Percentiles rank a stretch among this genome's conserved stretches.
These are phyloP conservation scores for Sesamia inferens DNA, from an alignment of 2,888 invertebrate species.

Conservation along the genomic window DNA sequence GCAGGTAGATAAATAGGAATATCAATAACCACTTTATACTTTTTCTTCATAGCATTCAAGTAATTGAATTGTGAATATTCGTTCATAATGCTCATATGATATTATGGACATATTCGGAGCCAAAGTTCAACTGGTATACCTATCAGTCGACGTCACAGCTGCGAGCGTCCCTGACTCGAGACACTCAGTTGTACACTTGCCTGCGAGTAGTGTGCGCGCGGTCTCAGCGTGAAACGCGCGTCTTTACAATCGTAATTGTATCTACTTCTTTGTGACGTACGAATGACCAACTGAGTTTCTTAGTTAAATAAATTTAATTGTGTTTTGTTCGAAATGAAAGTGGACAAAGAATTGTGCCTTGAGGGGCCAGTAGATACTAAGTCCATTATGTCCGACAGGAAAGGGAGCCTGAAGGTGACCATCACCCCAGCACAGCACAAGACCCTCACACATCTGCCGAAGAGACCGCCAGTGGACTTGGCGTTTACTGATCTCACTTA, in stretches of 20 bases:
- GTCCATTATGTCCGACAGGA: conserved; percentile 90
- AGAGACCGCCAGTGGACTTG: conserved; percentile 97
- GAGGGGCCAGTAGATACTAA: conserved; percentile 83
- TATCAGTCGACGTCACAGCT: conserved; percentile 69
- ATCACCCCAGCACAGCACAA: conserved; percentile 94
- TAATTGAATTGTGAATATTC: conserved; percentile 32
- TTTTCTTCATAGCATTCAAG: conserved; percentile 26
- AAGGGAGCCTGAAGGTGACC: conserved; percentile 92
- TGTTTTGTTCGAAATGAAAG: conserved; percentile 80
- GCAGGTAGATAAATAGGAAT: conserved; percentile 1
- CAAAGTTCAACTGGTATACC: conserved; percentile 70
- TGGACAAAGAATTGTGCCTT: conserved; percentile 82
- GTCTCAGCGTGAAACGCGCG: conserved; percentile 72
- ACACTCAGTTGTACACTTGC: conserved; percentile 53
- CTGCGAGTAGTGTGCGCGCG: conserved; percentile 75
- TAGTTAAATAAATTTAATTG: conserved; percentile 65
- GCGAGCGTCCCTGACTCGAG: conserved; percentile 59
- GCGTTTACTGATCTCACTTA: conserved; percentile 97
- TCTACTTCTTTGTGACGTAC: conserved; percentile 83
- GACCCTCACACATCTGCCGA: conserved; percentile 95
- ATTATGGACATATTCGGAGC: conserved; percentile 50
- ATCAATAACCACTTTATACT: conserved; percentile 16
- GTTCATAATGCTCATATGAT: conserved; percentile 27
- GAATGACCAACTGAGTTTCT: conserved; percentile 74
- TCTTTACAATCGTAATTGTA: conserved; percentile 60